Percentiles rank a stretch among this genome's conserved stretches.
phyloP scores from a whole-genome alignment of 2,113 vertebrate genomes.

The Otolemur garnettii region DNA sequence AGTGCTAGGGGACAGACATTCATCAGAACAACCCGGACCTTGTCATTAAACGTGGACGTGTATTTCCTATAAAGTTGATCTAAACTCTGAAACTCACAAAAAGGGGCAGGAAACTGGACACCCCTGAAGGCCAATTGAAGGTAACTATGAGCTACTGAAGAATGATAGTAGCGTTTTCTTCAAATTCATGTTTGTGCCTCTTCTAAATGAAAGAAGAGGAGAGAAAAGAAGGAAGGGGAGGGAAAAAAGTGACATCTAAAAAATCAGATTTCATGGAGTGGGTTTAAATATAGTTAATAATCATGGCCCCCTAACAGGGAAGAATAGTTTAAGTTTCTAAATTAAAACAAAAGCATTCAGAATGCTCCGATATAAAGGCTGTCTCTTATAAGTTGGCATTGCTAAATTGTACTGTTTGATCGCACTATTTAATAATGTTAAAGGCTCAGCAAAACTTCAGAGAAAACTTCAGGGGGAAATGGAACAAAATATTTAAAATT shows the following conservation, averaged over 20 bases:
- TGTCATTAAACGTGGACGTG: conserved; percentile 71
- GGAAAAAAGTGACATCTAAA: background rate
- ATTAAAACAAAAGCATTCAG: background rate
- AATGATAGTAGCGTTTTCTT: background rate
- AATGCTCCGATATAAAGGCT: background rate
- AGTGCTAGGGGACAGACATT: conserved; percentile 84
- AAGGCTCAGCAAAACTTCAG: background rate
- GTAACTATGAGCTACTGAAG: background rate
- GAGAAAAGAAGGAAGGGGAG: background rate
- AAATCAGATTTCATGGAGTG: background rate
- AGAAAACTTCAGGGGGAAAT: conserved; percentile 2
- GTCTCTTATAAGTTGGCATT: background rate
- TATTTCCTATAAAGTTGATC: conserved; percentile 45
- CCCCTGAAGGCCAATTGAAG: conserved; percentile 29
- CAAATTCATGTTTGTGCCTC: background rate
- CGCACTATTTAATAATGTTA: background rate
- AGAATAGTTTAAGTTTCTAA: background rate
- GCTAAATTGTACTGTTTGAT: background rate
- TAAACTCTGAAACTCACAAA: conserved; percentile 68
- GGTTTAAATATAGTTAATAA: background rate
- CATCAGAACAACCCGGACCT: conserved; percentile 72
- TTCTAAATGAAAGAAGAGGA: background rate
- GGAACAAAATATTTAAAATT: conserved; percentile 54
- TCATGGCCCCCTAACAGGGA: background rate
- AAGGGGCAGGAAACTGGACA: background rate